Base-by-base conservation (phyloP, 2,797 vertebrate species). In the Lacerta bilineata region DNA sequence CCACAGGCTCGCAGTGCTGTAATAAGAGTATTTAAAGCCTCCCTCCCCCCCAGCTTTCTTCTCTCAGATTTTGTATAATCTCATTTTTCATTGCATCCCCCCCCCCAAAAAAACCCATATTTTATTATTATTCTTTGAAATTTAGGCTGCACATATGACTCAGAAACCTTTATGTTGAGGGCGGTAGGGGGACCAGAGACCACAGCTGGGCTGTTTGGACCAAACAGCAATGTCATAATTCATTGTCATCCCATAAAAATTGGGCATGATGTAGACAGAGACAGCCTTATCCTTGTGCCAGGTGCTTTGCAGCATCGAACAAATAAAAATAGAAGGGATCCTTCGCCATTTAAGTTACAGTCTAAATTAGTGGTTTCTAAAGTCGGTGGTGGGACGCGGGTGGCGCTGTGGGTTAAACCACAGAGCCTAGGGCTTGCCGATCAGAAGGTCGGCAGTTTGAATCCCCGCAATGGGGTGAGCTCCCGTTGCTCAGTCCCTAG, bases 51-150 rank as follows among this genome's bases (percentile, higher is more conserved):
- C 39, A 11, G 18, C 36, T 55, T 91, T 89, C 87, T 80, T 33
- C 64, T 89, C 89, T 95, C 91, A 90, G 89, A 88, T 87, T 88
- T 85, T 93, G 91, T 78, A 88, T 95, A 92, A 94, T 95, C 90
- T 87, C 90, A 87, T 91, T 91, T 85, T 94, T 83, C 93, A 86
- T 93, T 93, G 91, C 15, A 36, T 33, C 33, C 33, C 33, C 13
- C 23, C 7, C 90, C 90, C n/a, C n/a, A n/a, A 91, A 92, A 83
- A 89, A 77, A 41, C 2, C 3, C 66, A 17, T 8, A 11, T 50
- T 11, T 50, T 50, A 11, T 50, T 50, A 50, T 10, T 50, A 50
- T 50, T 50, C 46, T n/a, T 71, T 71, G 5, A 10, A 20, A 13
- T 72, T 13, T 33, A 9, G 5, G 13, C 71, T 33, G 13, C 71